These are phyloP conservation scores for Phragmatobia fuliginosa DNA, from an alignment of 2,888 invertebrate species.

Conservation along the genomic window DNA sequence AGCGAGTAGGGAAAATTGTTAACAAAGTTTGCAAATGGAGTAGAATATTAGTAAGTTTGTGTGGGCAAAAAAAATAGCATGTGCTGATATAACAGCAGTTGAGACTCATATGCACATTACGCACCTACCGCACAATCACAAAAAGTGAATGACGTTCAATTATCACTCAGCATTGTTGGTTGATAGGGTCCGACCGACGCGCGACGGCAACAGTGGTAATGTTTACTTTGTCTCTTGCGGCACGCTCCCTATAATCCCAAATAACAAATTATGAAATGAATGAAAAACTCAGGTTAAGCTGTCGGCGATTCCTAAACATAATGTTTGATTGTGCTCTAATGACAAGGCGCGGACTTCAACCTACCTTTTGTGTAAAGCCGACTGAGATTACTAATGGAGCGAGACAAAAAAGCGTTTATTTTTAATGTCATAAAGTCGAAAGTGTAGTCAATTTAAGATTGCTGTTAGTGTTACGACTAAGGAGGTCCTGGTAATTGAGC, in stretches of 20 bases:
- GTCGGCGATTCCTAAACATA: constrained; percentile 86
- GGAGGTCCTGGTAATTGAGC: constrained; percentile 86
- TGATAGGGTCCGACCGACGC: constrained; percentile 48
- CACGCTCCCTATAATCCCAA: constrained; percentile 82
- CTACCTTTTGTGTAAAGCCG: constrained; percentile 83
- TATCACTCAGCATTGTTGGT: constrained; percentile 65
- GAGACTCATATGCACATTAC: constrained; percentile 43
- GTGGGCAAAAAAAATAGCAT: not conserved
- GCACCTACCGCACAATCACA: constrained; percentile 58
- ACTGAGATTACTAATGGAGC: constrained; percentile 70
- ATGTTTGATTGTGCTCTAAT: constrained; percentile 85
- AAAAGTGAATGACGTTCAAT: constrained; percentile 65
- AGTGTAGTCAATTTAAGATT: constrained; percentile 62
- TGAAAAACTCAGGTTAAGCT: constrained; percentile 85
- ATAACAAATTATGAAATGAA: constrained; percentile 86
- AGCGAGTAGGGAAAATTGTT: not conserved
- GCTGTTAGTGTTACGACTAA: constrained; percentile 81
- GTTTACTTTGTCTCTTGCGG: constrained; percentile 84
- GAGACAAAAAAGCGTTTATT: constrained; percentile 74
- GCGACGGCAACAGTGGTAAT: constrained; percentile 62
- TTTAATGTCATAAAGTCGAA: constrained; percentile 71
- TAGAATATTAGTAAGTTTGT: not conserved
- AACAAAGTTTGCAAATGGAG: not conserved
- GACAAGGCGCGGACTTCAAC: constrained; percentile 83
- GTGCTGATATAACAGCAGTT: not conserved